phyloP scores from a whole-genome alignment of 2,797 vertebrate species.

The Sebastes iracundus region DNA sequence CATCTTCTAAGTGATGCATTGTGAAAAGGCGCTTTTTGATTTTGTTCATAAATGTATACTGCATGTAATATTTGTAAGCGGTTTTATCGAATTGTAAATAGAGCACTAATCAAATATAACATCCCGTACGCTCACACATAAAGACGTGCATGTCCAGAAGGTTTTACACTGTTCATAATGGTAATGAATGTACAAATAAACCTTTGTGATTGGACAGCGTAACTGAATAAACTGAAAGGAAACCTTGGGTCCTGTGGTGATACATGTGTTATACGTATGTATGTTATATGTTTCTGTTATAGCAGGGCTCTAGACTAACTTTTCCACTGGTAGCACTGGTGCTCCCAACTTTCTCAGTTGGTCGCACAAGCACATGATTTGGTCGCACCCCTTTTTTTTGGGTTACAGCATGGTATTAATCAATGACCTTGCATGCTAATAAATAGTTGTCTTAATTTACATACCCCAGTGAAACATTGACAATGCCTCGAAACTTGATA shows the following conservation, averaged over 20 bases:
- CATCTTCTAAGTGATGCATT: slow-evolving; percentile 50
- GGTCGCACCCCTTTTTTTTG: too few species aligned
- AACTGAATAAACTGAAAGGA: slow-evolving; percentile 57
- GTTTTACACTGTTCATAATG: slow-evolving; percentile 72
- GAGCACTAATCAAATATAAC: slow-evolving; percentile 66
- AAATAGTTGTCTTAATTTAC: too few species aligned
- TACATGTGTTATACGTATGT: not conserved
- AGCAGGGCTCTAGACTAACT: not conserved
- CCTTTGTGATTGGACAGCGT: slow-evolving; percentile 65
- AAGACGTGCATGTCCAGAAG: slow-evolving; percentile 73
- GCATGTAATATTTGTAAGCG: slow-evolving; percentile 65
- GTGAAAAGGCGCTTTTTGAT: slow-evolving; percentile 11
- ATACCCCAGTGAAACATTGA: too few species aligned
- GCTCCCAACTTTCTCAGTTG: too few species aligned
- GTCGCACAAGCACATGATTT: too few species aligned
- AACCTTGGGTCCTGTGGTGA: slow-evolving; percentile 15
- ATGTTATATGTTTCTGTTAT: not conserved
- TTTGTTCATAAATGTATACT: slow-evolving; percentile 53
- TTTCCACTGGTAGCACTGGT: too few species aligned
- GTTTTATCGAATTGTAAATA: slow-evolving; percentile 66
- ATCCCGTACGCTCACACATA: slow-evolving; percentile 51
- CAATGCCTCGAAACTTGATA: too few species aligned
- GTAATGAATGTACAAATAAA: slow-evolving; percentile 69
- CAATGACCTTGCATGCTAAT: too few species aligned
- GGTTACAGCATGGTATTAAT: too few species aligned